Base-by-base conservation (phyloP, 2,888 invertebrate genomes). In the Tortrix viridana region DNA sequence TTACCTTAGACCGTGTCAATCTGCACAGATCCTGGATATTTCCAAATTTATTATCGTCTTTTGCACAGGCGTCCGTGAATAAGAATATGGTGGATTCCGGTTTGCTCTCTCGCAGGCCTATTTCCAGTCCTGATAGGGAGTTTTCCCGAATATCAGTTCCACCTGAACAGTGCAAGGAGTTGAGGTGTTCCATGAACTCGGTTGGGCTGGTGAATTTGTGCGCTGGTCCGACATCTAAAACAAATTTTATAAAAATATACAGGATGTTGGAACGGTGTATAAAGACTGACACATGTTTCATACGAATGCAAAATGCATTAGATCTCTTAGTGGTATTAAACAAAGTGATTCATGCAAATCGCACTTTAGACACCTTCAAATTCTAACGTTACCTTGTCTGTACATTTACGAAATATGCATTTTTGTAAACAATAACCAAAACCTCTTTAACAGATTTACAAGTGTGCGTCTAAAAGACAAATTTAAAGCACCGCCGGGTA, bases 61-160 rank as follows among this genome's bases (percentile, higher is more conserved):
- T 82, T 0, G 86, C 72, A 49, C 73, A 80, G 0, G 87, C 88
- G 53, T 89, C 86, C 0, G 88, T 88, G 56, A 88, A 86, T 0
- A 88, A 72, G 53, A 81, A 86, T 1, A 88, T 79, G 1, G 73
- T 70, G 0, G 88, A 86, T 2, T 71, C 70, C 0, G 71, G 71
- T 9, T 75, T 70, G 67, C 87, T 86, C 0, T 74, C 69, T 50
- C 72, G 65, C 0, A 87, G 65, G 0, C 80, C 86, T 57, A 71
- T 77, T 65, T 85, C 77, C 6, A 88, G 78, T 0, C 82, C 88
- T 2, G 81, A 70, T 6, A 88, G 62, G 0, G 85, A 80, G 14
- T 84, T 82, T 54, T 88, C 88, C 0, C 84, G 86, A 14, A 88
- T 87, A 0, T 79, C 78, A 0, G 52, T 44, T 0, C 82, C 82